A percentile compares a stretch with the other conserved stretches of the same genome.
phyloP scores from a whole-genome alignment of 2,888 invertebrate species.

The Dexiosoma caninum region DNA sequence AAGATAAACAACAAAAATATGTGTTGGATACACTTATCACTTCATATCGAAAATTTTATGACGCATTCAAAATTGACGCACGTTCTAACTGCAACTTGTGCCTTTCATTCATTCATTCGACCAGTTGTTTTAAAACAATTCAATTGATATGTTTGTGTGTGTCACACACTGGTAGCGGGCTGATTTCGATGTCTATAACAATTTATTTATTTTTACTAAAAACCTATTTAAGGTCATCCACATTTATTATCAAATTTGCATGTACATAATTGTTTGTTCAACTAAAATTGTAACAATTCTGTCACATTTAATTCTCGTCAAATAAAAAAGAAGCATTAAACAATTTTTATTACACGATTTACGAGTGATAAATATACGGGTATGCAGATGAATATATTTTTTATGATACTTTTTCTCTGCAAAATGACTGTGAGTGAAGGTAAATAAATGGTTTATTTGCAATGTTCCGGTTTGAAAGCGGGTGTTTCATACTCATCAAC shows the following conservation, averaged over 20 bases:
- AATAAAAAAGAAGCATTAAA: neutral
- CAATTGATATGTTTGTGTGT: neutral
- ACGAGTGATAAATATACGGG: conserved; percentile 19
- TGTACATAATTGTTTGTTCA: conserved; percentile 47
- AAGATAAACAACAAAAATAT: conserved; percentile 14
- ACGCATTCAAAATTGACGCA: conserved; percentile 55
- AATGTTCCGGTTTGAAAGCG: too few species aligned
- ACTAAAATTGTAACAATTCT: conserved; percentile 43
- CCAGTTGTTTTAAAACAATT: neutral
- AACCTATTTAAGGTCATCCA: conserved; percentile 44
- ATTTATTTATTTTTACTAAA: neutral
- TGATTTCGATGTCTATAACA: neutral
- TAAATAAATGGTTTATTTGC: too few species aligned
- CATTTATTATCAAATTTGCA: conserved; percentile 51
- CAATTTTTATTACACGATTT: conserved; percentile 48
- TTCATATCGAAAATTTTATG: conserved; percentile 54
- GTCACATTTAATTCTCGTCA: conserved; percentile 13
- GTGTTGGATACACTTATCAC: conserved; percentile 57
- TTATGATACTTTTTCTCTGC: conserved; percentile 34
- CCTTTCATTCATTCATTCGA: neutral
- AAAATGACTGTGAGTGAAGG: too few species aligned
- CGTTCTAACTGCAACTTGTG: conserved; percentile 20
- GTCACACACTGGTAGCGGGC: neutral
- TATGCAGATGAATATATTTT: neutral
- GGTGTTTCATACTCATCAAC: too few species aligned